A percentile compares a stretch with the other conserved stretches of the same genome.
Evolutionary conservation across 2,797 vertebrate genomes (phyloP).

Genomic region (Meriones psammophilus): DNA sequence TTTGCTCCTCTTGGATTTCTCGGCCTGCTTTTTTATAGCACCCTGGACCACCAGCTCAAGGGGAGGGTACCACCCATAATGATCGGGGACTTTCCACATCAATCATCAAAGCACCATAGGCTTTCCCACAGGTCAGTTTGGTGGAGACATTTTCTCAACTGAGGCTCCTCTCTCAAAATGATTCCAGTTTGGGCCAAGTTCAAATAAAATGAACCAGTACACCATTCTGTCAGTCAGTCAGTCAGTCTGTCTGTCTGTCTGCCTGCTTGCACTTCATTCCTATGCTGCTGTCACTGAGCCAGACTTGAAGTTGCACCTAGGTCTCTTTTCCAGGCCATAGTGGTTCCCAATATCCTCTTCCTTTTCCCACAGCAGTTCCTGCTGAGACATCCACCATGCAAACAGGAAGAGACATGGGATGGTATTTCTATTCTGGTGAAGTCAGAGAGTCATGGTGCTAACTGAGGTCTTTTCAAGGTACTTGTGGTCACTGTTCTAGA

Average conservation of each 20-base stretch:
- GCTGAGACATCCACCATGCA: no score
- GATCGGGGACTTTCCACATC: neutral
- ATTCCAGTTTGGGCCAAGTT: neutral
- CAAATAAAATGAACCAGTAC: neutral
- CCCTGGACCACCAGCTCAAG: neutral
- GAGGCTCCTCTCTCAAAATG: neutral
- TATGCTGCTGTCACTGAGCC: neutral
- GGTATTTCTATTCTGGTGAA: slow-evolving; percentile 10
- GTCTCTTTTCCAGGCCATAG: neutral
- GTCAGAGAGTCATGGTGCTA: neutral
- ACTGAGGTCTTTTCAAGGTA: slow-evolving; percentile 70
- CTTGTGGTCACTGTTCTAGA: neutral
- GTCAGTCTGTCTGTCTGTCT: neutral
- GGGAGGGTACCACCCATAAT: neutral
- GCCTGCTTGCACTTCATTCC: neutral
- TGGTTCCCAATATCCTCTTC: neutral
- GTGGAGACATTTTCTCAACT: neutral
- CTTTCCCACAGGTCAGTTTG: neutral
- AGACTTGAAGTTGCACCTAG: neutral
- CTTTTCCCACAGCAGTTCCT: neutral
- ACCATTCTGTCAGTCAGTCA: neutral
- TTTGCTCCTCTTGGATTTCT: neutral
- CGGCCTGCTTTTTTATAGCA: neutral
- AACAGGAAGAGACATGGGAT: neutral
- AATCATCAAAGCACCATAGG: neutral